Evolutionary conservation across 1,140 invertebrate genomes (phyloP).

Genomic region (Polypedilum vanderplanki): DNA sequence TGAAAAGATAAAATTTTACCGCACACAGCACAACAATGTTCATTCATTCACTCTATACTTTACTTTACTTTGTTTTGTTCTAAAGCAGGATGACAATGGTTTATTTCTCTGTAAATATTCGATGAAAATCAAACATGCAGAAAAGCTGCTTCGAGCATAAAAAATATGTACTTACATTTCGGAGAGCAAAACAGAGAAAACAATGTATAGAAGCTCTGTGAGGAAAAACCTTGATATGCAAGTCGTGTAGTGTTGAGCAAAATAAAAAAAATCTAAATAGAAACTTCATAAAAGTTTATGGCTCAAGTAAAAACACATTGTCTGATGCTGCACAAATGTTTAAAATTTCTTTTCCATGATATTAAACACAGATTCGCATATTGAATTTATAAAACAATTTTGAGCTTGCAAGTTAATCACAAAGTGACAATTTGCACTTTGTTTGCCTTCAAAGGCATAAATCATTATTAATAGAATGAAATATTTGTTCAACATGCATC

Average conservation of each 20-base stretch:
- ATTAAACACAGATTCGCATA: constrained; percentile 1
- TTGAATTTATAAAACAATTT: not conserved
- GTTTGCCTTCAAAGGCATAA: not conserved
- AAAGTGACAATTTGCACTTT: constrained; percentile 27
- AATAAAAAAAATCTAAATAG: constrained; percentile 24
- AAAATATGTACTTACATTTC: not conserved
- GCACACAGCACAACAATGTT: too few relatives aligned
- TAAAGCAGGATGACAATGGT: constrained; percentile 10
- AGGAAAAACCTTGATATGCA: not conserved
- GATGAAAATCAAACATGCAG: not conserved
- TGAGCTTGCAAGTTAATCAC: constrained; percentile 1
- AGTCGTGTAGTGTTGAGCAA: not conserved
- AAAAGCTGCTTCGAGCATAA: constrained; percentile 10
- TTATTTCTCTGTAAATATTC: constrained; percentile 19
- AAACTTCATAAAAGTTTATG: constrained; percentile 28
- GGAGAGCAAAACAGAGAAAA: not conserved
- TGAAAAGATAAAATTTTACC: too few relatives aligned
- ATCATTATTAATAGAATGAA: constrained; percentile 28
- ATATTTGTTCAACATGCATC: constrained; percentile 27
- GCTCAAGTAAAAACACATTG: constrained; percentile 1
- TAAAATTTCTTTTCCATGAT: not conserved
- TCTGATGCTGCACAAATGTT: not conserved
- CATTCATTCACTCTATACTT: too few relatives aligned
- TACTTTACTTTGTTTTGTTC: not conserved
- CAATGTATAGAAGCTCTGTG: not conserved